A percentile compares a stretch with the other conserved stretches of the same genome.
Conservation (phyloP, 2,113 vertebrate genomes). For the Microtus pennsylvanicus region DNA sequence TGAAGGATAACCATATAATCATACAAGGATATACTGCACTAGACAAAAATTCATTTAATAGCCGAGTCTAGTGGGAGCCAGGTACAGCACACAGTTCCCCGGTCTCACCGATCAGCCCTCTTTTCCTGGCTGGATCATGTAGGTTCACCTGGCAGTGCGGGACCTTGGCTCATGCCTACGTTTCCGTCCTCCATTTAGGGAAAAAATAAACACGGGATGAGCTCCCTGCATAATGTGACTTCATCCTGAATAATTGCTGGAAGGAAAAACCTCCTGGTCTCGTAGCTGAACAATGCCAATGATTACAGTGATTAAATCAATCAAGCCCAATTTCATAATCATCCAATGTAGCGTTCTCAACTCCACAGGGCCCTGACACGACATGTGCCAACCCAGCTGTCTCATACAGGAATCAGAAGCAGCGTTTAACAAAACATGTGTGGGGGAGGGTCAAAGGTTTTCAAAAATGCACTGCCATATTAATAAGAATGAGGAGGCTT, state of each 20-base stretch:
- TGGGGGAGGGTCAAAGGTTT: neutral
- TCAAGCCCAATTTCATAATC: conserved; percentile 66
- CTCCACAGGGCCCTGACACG: neutral
- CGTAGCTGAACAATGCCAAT: conserved; percentile 61
- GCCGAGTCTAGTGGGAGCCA: neutral
- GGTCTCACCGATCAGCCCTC: neutral
- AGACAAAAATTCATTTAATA: conserved; percentile 1
- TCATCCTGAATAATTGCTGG: conserved; percentile 35
- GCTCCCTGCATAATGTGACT: conserved; percentile 15
- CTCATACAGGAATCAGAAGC: conserved; percentile 22
- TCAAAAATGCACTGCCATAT: neutral
- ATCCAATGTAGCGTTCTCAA: conserved; percentile 55
- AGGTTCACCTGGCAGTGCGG: neutral
- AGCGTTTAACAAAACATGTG: conserved; percentile 11
- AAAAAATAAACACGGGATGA: conserved; percentile 47
- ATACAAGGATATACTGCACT: neutral
- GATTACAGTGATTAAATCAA: conserved; percentile 69
- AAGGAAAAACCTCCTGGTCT: conserved; percentile 62
- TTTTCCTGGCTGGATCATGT: neutral
- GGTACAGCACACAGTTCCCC: neutral
- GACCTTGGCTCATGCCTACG: neutral
- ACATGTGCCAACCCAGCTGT: conserved; percentile 64
- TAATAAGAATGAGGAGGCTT: conserved; percentile 23
- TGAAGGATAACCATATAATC: neutral
- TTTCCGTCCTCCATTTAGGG: neutral